These are phyloP conservation scores for Leucoraja ocellata DNA, from an alignment of 2,797 vertebrate genomes.

Conservation along the genomic window DNA sequence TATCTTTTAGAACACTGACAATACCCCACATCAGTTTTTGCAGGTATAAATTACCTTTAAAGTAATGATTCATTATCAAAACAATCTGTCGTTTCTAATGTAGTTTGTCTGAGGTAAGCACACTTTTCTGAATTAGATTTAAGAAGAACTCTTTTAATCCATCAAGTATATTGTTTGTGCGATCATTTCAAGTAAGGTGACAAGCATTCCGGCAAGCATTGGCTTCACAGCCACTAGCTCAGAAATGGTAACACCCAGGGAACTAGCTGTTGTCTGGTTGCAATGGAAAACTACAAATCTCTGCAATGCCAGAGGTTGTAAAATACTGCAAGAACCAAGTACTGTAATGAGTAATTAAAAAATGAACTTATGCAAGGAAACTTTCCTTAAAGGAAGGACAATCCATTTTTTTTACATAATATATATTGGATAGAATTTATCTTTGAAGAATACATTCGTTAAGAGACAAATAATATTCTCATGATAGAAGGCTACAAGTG, in stretches of 20 bases:
- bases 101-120: not conserved
- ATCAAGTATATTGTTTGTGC: conserved; percentile 14
- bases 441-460: not conserved
- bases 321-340: not conserved
- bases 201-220: not conserved
- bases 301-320: not conserved
- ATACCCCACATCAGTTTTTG: not conserved
- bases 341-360: not conserved
- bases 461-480: not conserved
- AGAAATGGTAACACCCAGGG: not conserved
- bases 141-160: not conserved
- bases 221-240: not conserved
- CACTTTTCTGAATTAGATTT: not conserved
- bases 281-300: not conserved
- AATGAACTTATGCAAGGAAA: not conserved
- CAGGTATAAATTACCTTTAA: conserved; percentile 24
- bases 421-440: not conserved
- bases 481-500: not conserved
- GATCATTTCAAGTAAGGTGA: conserved; percentile 17
- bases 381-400: not conserved
- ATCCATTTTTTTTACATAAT: not conserved
- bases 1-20: not conserved
- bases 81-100: not conserved
- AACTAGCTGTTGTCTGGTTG: not conserved
- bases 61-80: not conserved